Evolutionary conservation across 2,888 invertebrate species (phyloP).

Genomic region (Geophilus truncorum): DNA sequence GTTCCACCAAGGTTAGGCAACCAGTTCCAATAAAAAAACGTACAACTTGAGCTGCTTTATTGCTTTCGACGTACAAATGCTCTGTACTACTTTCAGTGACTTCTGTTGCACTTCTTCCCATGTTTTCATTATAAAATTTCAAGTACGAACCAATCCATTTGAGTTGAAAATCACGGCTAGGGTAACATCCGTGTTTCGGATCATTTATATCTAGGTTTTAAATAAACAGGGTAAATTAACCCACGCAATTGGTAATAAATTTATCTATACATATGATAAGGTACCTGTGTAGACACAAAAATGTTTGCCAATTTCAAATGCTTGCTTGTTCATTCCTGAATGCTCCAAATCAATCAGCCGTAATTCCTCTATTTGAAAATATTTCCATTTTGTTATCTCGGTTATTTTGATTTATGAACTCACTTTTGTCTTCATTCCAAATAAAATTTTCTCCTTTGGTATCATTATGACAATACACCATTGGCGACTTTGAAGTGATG

Average conservation of each 20-base stretch:
- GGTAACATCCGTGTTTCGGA: background rate
- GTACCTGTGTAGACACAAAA: background rate
- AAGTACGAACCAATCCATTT: background rate
- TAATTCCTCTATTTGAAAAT: background rate
- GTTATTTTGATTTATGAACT: background rate
- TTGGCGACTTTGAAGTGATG: background rate
- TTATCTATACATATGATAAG: no score
- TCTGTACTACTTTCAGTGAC: background rate
- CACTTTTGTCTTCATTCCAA: conserved; percentile 25
- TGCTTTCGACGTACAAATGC: background rate
- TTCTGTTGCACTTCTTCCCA: background rate
- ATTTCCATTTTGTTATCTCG: background rate
- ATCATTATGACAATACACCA: conserved; percentile 28
- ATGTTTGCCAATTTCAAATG: background rate
- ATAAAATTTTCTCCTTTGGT: conserved; percentile 29
- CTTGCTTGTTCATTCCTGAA: background rate
- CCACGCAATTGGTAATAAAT: no score
- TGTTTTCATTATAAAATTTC: background rate
- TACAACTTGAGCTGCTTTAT: background rate
- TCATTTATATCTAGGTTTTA: background rate
- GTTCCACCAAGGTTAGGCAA: background rate
- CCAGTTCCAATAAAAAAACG: background rate
- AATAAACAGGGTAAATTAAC: background rate
- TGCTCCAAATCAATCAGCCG: background rate
- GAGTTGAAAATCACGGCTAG: background rate